These are phyloP conservation scores for Macrophya alboannulata DNA, from an alignment of 2,888 invertebrate genomes.

Conservation along the genomic window DNA sequence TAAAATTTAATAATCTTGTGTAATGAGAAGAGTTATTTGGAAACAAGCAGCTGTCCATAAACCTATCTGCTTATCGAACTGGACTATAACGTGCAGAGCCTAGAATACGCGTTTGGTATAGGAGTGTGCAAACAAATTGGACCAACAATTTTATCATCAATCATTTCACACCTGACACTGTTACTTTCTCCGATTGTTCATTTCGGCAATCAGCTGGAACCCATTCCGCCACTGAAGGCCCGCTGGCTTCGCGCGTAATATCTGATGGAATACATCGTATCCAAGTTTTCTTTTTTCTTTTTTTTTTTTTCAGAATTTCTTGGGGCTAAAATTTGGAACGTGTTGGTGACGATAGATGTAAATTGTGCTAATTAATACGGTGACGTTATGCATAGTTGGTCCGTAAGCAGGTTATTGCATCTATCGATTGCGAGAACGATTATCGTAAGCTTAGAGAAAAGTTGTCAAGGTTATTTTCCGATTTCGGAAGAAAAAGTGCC, in stretches of 20 bases:
- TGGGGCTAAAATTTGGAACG: not conserved
- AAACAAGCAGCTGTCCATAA: not conserved
- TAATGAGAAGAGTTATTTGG: not conserved
- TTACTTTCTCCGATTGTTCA: slow-evolving; percentile 51
- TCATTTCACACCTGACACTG: slow-evolving; percentile 47
- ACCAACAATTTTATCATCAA: slow-evolving; percentile 47
- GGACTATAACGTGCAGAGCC: not conserved
- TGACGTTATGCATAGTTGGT: not conserved
- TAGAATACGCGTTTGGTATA: not conserved
- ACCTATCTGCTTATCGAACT: not conserved
- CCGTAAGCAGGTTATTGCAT: not conserved
- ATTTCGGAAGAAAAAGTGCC: slow-evolving; percentile 18
- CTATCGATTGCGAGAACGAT: not conserved
- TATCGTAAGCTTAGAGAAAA: not conserved
- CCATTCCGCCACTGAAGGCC: not conserved
- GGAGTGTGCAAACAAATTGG: not conserved
- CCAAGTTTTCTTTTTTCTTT: not conserved
- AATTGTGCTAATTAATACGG: not conserved
- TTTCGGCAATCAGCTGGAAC: slow-evolving; percentile 11
- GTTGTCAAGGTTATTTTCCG: slow-evolving; percentile 35
- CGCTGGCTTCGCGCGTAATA: not conserved
- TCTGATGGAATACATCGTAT: not conserved
- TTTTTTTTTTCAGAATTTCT: not conserved
- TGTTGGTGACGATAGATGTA: not conserved
- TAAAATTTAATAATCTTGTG: not conserved